These are phyloP conservation scores for Ornithoptera alexandrae DNA, from an alignment of 2,888 invertebrate species.

Conservation along the genomic window DNA sequence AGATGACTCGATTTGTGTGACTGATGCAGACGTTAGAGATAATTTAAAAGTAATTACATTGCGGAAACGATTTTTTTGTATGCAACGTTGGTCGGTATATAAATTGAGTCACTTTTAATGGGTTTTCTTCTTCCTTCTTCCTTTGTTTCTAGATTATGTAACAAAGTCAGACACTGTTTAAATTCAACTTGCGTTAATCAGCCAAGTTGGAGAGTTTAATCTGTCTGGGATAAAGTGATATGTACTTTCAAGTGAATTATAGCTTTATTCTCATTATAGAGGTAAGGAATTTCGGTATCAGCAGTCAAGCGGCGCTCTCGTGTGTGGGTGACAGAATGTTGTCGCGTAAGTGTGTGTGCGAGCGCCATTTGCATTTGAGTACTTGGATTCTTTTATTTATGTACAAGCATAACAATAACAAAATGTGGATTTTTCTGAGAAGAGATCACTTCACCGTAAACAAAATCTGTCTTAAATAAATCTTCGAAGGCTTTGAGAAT, in stretches of 20 bases:
- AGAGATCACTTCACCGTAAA: conserved; percentile 2
- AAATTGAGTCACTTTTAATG: conserved; percentile 43
- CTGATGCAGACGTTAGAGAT: conserved; percentile 12
- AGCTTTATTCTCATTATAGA: conserved; percentile 27
- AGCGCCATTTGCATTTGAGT: conserved; percentile 6
- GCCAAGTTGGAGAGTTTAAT: conserved; percentile 38
- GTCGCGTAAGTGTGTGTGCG: not conserved
- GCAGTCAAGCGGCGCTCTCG: conserved; percentile 19
- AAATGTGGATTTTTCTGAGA: conserved; percentile 10
- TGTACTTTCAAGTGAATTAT: conserved; percentile 30
- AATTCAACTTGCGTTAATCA: conserved; percentile 45
- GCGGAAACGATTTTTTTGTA: conserved; percentile 31
- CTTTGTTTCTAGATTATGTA: conserved; percentile 42
- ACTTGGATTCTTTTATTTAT: conserved; percentile 10
- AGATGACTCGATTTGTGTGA: conserved; percentile 1
- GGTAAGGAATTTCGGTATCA: conserved; percentile 29
- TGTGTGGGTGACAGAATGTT: conserved; percentile 16
- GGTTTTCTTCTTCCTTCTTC: conserved; percentile 44
- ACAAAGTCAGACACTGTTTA: conserved; percentile 40
- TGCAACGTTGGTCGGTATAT: conserved; percentile 29
- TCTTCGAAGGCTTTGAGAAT: conserved; percentile 4
- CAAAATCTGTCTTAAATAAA: conserved; percentile 11
- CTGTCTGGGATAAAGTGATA: conserved; percentile 32
- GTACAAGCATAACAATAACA: not conserved
- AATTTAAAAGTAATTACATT: conserved; percentile 26